Conservation (phyloP, 1,140 invertebrate genomes). For the Bombus confusus region DNA sequence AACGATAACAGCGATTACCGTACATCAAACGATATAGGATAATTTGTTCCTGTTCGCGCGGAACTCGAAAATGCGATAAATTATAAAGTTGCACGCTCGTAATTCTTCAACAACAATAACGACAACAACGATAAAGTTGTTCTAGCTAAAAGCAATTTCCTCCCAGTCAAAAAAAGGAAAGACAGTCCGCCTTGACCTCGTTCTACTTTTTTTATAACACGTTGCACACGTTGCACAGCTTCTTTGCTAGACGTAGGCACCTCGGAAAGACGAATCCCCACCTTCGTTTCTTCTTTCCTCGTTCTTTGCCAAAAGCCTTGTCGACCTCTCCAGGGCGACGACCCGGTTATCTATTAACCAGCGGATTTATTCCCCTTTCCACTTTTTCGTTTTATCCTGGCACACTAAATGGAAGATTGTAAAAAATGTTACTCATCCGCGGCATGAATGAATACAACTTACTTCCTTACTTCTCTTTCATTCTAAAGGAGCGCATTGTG, state of each 20-base stretch:
- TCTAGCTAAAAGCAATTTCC: conserved; percentile 45
- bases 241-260: conserved; percentile 44
- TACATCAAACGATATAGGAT: background rate
- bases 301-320: conserved; percentile 40
- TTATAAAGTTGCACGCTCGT: background rate
- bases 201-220: conserved; percentile 55
- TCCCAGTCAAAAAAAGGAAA: conserved; percentile 28
- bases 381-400: conserved; percentile 15
- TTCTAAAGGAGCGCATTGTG: background rate
- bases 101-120: background rate
- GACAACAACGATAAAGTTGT: background rate
- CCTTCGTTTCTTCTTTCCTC: conserved; percentile 29
- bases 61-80: conserved; percentile 9
- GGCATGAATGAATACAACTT: conserved; percentile 3
- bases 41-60: too few species aligned
- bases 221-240: conserved; percentile 45
- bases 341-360: conserved; percentile 63
- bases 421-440: background rate
- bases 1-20: background rate
- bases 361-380: conserved; percentile 52
- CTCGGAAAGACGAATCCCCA: conserved; percentile 1
- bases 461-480: background rate
- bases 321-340: conserved; percentile 48
- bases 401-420: background rate
- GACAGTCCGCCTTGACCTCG: conserved; percentile 52